Base-by-base conservation (phyloP, 2,113 vertebrate species). In the Prinia subflava region DNA sequence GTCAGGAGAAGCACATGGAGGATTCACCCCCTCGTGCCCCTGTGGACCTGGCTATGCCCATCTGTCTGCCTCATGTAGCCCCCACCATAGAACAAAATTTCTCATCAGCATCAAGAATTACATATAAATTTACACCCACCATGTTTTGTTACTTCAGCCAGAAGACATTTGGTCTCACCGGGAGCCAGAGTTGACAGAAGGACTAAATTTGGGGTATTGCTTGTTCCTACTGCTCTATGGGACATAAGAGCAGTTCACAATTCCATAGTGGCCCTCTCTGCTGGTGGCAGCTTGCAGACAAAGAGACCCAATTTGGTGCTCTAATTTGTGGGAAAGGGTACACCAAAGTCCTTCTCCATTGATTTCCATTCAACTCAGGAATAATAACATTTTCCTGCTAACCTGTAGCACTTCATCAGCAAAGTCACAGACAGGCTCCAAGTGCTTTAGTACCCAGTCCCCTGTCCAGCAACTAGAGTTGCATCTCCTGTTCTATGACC, bases 1-100 rank as follows among this genome's bases (percentile, higher is more conserved):
- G 12, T 76, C 74, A 76, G 74, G 41, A 75, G 62, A 50, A 94
- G 27, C 41, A 81, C 30, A 35, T 62, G 60, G 28, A 80, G 28
- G 9, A 52, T 41, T 80, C 55, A 53, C 4, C 3, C 5, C 2
- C 0, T 39, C 0, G 0, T 71, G 84, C 19, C 30, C 8, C 31
- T 52, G 33, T 68, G 33, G 24, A 55, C 39, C 18, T 85, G 41
- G 27, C 49, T 70, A 0, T 71, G 49, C 15, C 42, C 25, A 16
- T 63, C n/a, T 42, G 2, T 44, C 41, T 94, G n/a, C 52, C 39
- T 71, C 47, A 46, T 35, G 23, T 41, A 59, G 50, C 46, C 25
- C 25, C 13, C 52, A 55, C 30, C 2, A 0, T 2, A 39, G 53
- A 22, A 68, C 5, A 56, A 9, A 27, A 18, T 18, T 73, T 46